Conservation (phyloP, 2,888 invertebrate species). For the Amiota minor region DNA sequence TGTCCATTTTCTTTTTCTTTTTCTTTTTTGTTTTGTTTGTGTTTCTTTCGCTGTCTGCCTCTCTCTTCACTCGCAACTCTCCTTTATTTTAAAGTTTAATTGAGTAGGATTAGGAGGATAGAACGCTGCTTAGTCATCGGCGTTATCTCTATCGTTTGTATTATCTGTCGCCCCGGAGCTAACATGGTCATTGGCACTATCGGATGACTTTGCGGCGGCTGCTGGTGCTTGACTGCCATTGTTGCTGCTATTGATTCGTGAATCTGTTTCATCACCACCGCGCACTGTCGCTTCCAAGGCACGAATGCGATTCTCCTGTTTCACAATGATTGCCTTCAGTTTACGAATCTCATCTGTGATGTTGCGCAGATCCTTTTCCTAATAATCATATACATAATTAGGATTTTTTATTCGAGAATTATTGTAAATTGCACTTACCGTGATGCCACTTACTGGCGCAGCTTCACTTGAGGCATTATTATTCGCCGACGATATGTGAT, state of each 20-base stretch:
- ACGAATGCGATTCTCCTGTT: constrained; percentile 84
- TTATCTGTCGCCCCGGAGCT: constrained; percentile 45
- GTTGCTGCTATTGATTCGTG: constrained; percentile 56
- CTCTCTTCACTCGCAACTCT: constrained; percentile 40
- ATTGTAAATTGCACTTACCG: constrained; percentile 68
- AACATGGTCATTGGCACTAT: constrained; percentile 61
- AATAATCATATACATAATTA: background rate
- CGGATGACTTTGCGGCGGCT: constrained; percentile 47
- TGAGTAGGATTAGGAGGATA: background rate
- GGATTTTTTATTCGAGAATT: background rate
- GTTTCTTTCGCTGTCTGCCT: constrained; percentile 45
- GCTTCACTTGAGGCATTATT: constrained; percentile 59
- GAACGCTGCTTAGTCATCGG: constrained; percentile 49
- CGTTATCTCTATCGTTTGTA: constrained; percentile 40
- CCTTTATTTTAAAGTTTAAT: constrained; percentile 4
- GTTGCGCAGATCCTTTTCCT: constrained; percentile 82
- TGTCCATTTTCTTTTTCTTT: background rate
- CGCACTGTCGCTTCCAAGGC: constrained; percentile 72
- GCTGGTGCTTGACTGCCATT: constrained; percentile 43
- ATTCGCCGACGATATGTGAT: constrained; percentile 58
- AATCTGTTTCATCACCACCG: constrained; percentile 65
- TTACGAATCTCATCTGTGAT: constrained; percentile 92
- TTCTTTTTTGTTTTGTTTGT: constrained; percentile 15
- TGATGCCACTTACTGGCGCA: constrained; percentile 60
- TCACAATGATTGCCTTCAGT: constrained; percentile 93